Evolutionary conservation across 2,888 invertebrate genomes (phyloP).

Genomic region (Marronus borbonicus): DNA sequence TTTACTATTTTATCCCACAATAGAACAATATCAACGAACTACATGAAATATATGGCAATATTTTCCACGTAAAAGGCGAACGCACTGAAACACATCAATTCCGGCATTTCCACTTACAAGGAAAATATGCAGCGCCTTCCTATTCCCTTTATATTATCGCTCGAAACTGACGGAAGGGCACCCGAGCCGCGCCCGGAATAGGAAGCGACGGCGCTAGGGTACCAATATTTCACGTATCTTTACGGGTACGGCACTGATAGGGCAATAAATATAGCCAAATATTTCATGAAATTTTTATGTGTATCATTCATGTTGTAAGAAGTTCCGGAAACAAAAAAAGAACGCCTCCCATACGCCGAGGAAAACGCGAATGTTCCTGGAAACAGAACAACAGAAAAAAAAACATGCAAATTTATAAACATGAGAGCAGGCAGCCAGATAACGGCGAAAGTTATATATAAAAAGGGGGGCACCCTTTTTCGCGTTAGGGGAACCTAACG

Average conservation of each 20-base stretch:
- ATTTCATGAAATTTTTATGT: slow-evolving; percentile 23
- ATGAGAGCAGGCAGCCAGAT: slow-evolving; percentile 39
- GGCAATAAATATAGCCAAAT: slow-evolving; percentile 39
- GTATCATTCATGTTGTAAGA: slow-evolving; percentile 22
- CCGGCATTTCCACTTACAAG: slow-evolving; percentile 13
- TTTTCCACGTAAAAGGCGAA: slow-evolving; percentile 6
- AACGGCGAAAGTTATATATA: slow-evolving; percentile 34
- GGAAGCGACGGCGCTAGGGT: background rate
- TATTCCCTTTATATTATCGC: slow-evolving; percentile 9
- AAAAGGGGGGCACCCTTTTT: background rate
- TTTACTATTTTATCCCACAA: background rate
- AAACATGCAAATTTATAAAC: slow-evolving; percentile 34
- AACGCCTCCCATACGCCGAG: background rate
- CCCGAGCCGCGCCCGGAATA: background rate
- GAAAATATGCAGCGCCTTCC: slow-evolving; percentile 10
- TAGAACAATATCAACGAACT: background rate
- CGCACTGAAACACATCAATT: slow-evolving; percentile 19
- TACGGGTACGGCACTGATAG: slow-evolving; percentile 27
- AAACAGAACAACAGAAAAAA: background rate
- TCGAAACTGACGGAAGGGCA: background rate
- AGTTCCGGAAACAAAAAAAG: slow-evolving; percentile 18
- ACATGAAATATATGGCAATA: slow-evolving; percentile 22
- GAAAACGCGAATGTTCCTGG: slow-evolving; percentile 6
- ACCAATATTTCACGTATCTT: slow-evolving; percentile 27
- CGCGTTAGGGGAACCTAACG: background rate